phyloP scores from a whole-genome alignment of 1,140 invertebrate genomes.

The Caenorhabditis brenneri region DNA sequence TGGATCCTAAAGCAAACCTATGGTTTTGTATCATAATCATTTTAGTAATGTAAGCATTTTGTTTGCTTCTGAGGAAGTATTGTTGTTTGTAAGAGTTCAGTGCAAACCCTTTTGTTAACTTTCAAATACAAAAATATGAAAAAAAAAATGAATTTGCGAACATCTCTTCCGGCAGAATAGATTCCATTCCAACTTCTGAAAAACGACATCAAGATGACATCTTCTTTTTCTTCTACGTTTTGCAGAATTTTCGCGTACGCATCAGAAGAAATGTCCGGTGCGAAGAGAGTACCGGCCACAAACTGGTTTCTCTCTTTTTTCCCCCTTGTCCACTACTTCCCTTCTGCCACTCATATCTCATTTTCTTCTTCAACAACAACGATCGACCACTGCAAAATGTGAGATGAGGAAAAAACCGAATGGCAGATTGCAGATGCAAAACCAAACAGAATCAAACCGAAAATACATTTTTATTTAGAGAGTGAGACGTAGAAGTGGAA shows the following conservation, averaged over 20 bases:
- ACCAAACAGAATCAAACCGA: neutral
- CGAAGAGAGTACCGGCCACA: slow-evolving; percentile 1
- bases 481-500: neutral
- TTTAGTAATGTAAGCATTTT: too few species aligned
- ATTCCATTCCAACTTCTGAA: neutral
- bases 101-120: neutral
- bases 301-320: neutral
- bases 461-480: neutral
- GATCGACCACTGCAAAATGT: neutral
- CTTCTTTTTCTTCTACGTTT: too few species aligned
- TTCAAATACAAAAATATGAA: neutral
- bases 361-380: neutral
- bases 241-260: neutral
- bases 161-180: neutral
- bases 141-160: too few species aligned
- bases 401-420: slow-evolving; percentile 9
- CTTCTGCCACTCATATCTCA: neutral
- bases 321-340: neutral
- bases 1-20: too few species aligned
- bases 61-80: too few species aligned
- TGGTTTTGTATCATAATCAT: too few species aligned
- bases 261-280: neutral
- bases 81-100: too few species aligned
- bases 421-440: slow-evolving; percentile 21
- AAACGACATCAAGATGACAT: neutral